Evolutionary conservation across 2,888 invertebrate genomes (phyloP).

Genomic region (Eurytoma adleriae): DNA sequence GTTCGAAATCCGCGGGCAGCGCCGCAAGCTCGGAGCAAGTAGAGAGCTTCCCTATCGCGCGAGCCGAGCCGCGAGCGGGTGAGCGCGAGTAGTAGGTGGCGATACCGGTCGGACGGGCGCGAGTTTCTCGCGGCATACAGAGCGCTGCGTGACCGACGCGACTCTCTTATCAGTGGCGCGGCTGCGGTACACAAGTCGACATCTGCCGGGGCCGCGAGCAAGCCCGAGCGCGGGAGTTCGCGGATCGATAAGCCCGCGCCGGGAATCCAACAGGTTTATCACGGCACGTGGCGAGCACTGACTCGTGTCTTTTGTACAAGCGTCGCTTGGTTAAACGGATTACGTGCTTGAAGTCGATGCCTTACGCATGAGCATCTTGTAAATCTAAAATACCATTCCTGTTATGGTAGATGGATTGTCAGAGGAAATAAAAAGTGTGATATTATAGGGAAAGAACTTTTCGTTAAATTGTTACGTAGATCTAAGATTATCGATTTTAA

Average conservation of each 20-base stretch:
- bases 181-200: conserved; percentile 51
- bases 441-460: too few relatives aligned
- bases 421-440: too few relatives aligned
- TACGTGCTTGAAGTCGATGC: too few relatives aligned
- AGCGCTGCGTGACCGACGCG: conserved; percentile 61
- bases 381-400: too few relatives aligned
- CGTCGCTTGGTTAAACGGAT: too few relatives aligned
- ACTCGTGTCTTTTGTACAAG: neutral
- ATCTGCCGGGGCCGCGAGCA: conserved; percentile 56
- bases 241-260: conserved; percentile 52
- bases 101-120: conserved; percentile 67
- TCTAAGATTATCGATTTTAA: too few relatives aligned
- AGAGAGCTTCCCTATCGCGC: conserved; percentile 71
- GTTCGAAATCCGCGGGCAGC: neutral
- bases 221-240: neutral
- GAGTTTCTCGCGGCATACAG: conserved; percentile 51
- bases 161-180: conserved; percentile 43
- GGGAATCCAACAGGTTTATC: conserved; percentile 48
- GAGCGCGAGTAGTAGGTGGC: conserved; percentile 68
- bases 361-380: too few relatives aligned
- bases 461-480: too few relatives aligned
- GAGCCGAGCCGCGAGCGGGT: conserved; percentile 57
- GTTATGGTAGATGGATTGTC: too few relatives aligned
- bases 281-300: neutral
- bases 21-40: conserved; percentile 58